A percentile compares a stretch with the other conserved stretches of the same genome.
Conservation (phyloP, 2,888 invertebrate genomes). For the Drosophila diplacantha region DNA sequence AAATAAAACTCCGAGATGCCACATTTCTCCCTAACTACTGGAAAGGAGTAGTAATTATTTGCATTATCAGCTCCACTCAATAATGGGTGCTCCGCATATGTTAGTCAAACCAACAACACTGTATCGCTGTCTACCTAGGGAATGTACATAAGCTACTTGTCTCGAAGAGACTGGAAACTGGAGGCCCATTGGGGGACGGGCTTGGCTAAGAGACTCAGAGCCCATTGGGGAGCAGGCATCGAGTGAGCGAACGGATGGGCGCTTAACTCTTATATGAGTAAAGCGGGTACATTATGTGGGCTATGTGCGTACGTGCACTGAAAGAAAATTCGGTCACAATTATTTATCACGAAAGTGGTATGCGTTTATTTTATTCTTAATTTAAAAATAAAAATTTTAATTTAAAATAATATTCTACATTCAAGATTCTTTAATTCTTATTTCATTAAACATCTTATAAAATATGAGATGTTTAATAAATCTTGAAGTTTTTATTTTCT, state of each 20-base stretch:
- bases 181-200: slow-evolving; percentile 37
- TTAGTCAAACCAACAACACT: not conserved
- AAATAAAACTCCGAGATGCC: slow-evolving; percentile 1
- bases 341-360: not conserved
- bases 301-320: slow-evolving; percentile 5
- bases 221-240: slow-evolving; percentile 43
- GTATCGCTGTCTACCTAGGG: not conserved
- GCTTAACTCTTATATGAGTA: slow-evolving; percentile 68
- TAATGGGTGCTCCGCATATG: not conserved
- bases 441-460: not conserved
- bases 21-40: not conserved
- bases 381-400: not conserved
- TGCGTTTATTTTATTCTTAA: not conserved
- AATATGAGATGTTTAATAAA: no score
- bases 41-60: not conserved
- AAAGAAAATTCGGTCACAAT: not conserved
- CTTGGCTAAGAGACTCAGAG: slow-evolving; percentile 39
- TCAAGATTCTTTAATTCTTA: not conserved
- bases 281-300: slow-evolving; percentile 48
- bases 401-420: not conserved
- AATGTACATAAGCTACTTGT: slow-evolving; percentile 1
- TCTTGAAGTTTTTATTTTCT: no score
- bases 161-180: not conserved
- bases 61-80: not conserved
- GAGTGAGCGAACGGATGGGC: slow-evolving; percentile 54